These are phyloP conservation scores for Triops longicaudatus DNA, from an alignment of 1,140 invertebrate species.

Conservation along the genomic window DNA sequence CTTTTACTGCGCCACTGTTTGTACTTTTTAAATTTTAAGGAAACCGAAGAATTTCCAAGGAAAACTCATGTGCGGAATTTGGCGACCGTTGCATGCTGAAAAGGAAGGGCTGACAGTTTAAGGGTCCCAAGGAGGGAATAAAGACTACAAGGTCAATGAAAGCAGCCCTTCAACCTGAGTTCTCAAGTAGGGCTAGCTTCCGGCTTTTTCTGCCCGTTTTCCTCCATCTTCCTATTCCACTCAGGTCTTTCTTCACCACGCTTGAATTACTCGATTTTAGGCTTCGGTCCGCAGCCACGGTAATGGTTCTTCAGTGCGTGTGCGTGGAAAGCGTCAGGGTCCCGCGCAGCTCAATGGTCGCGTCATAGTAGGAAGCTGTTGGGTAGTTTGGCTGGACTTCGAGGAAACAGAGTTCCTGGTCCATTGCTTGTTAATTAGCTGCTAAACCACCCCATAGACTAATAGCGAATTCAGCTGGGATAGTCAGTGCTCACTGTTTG, in stretches of 20 bases:
- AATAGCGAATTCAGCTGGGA: no score
- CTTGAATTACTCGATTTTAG: slow-evolving; percentile 1
- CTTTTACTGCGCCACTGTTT: neutral
- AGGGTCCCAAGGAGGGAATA: neutral
- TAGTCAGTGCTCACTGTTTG: no score
- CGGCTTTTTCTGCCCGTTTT: neutral
- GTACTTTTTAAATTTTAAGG: neutral
- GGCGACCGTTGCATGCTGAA: neutral
- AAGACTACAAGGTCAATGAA: neutral
- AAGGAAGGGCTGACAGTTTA: neutral
- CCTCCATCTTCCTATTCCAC: neutral
- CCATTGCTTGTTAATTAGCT: no score
- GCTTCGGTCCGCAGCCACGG: neutral
- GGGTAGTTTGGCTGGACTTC: neutral
- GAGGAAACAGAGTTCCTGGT: neutral
- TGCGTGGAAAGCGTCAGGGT: slow-evolving; percentile 9
- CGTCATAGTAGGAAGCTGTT: neutral
- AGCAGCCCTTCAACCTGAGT: slow-evolving; percentile 1
- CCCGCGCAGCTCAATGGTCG: neutral
- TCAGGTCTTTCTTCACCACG: neutral
- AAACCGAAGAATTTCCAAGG: neutral
- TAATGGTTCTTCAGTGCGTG: neutral
- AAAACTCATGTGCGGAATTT: neutral
- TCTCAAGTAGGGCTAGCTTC: neutral
- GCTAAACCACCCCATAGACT: no score